Base-by-base conservation (phyloP, 23 tunicate species). In the Ciona savignyi region DNA sequence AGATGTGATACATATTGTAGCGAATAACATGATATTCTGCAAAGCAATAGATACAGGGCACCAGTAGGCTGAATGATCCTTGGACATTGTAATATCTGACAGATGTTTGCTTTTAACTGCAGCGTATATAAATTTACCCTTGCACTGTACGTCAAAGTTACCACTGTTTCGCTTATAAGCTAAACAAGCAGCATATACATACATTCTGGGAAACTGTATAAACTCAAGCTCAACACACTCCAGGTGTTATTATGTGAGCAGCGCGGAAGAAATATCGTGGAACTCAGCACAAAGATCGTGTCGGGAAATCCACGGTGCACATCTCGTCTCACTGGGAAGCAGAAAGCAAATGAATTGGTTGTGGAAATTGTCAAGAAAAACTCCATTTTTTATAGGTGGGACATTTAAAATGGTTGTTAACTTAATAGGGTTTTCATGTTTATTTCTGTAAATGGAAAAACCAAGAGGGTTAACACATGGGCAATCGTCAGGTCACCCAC, bases 261-360 rank as follows among this genome's bases (percentile, higher is more conserved):
- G 67, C 3, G 63, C 73, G 3, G 74, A 32, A 68, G 80, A 34
- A 0, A 42, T 33, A 9, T 49, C 84, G 32, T 90, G 97, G 97
- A 83, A 90, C 71, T 70, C 82, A 1, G 97, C 90, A 4, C 83
- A 80, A 29, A 60, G 89, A 34, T 48, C 34, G 22, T 90, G 97
- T 73, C 32, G 90, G 27, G 97, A 90, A 74, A 49, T 60, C 2
- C 62, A 78, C 29, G 66, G 76, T 22, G 90, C 90, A 1, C 76
- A 80, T 29, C 62, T 90, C 70, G 86, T 76, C 15, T 68, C 97
- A 9, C 32, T 90, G 22, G 21, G 64, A 11, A 63, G 33, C 34
- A 76, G 70, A 33, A 90, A 90, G 33, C 80, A 77, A 31, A 70
- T 90, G 69, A 79, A 90, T n/a, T 77, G 83, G 85, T 49, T 90